Evolutionary conservation across 2,888 invertebrate species (phyloP).

Genomic region (Aphidius colemani): DNA sequence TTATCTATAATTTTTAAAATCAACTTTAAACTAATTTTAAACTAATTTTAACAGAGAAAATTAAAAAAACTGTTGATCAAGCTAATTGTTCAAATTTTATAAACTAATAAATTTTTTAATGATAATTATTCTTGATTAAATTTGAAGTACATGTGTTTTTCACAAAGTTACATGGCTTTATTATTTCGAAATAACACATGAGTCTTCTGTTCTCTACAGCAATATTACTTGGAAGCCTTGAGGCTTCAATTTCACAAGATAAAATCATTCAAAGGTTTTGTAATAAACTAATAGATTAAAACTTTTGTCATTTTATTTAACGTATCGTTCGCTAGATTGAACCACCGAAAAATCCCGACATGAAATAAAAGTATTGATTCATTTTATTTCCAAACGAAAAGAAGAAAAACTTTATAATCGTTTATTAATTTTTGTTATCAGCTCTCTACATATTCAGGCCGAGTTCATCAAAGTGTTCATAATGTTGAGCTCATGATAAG

Average conservation of each 20-base stretch:
- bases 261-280: conserved; percentile 15
- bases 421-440: neutral
- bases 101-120: no score
- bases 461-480: neutral
- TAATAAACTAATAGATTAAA: conserved; percentile 18
- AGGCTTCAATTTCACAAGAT: conserved; percentile 6
- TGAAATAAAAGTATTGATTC: neutral
- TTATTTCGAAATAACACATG: no score
- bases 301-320: conserved; percentile 12
- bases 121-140: no score
- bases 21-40: no score
- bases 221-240: neutral
- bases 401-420: neutral
- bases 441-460: neutral
- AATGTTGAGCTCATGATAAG: neutral
- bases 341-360: neutral
- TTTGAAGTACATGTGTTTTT: no score
- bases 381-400: neutral
- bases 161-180: no score
- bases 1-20: no score
- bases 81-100: no score
- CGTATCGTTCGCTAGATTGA: conserved; percentile 13
- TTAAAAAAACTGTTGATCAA: no score
- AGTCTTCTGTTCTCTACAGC: no score
- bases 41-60: no score